Evolutionary conservation across 2,113 vertebrate species (phyloP), one percentile per base, ranked within the genome.

Genomic region (Axis porcinus): DNA sequence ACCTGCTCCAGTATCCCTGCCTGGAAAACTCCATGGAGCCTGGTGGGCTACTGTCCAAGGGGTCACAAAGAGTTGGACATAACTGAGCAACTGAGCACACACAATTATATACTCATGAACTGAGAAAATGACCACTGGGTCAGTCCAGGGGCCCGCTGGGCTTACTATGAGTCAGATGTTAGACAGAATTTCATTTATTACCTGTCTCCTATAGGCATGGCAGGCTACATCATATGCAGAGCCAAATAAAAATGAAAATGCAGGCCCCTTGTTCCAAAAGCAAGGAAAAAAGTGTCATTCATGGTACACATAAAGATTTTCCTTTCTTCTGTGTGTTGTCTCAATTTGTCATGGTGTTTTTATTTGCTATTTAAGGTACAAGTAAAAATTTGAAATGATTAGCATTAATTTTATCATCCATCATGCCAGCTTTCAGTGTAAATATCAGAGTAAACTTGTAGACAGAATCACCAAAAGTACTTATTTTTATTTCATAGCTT

Each of bases 311-410:
- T 43, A 70, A 95, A 87, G 58, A 43, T 60, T 64, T 83, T 78
- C 67, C 36, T 58, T 67, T 81, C 43, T 81, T 52, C 58, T 87
- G 54, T 87, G 27, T 47, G 6, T 54, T 87, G 40, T 95, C 90
- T 84, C 45, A 81, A 50, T 67, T 67, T 58, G 2, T 58, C 36
- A 15, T 90, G 19, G 57, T 86, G 21, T 50, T 90, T 86, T 79
- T 62, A 25, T 67, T 94, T 64, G 17, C 12, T 86, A 40, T 78
- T 85, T 78, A 90, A 67, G 64, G 33, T 85, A 47, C 78, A 40
- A 91, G 81, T 64, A 86, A 89, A 96, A 85, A 14, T 78, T 54
- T 93, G 21, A 96, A 84, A 82, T 84, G 88, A 89, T 62, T 83
- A 27, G 47, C 50, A 58, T 86, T 47, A 33, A 86, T 67, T 81